Evolutionary conservation across 2,888 invertebrate genomes (phyloP), one percentile per base, ranked within the genome.

Genomic region (Copidosoma aretas): DNA sequence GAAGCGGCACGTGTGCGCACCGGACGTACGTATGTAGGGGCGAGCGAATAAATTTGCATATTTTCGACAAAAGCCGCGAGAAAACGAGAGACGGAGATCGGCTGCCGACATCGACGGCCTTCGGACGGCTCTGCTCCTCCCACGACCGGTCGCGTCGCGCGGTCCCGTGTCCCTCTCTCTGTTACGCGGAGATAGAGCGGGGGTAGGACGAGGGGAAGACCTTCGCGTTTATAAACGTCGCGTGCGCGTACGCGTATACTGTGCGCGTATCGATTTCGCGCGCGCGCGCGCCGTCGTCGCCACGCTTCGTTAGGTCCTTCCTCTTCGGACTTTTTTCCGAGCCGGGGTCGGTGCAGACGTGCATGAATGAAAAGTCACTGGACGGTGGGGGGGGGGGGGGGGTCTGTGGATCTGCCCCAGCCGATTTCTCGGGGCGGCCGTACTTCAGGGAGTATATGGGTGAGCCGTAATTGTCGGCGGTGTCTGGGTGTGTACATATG

Each of bases 41-140:
- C 75, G 76, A 76, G 72, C 75, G 79, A 79, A 80, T 80, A 80
- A 78, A 78, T 80, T 80, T 78, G 76, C 79, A 80, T 80, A 74
- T 76, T 71, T 73, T 75, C 75, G 76, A 79, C 78, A 79, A 78
- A 79, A 79, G 80, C 73, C 76, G 32, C 32, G 8, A 32, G 32
- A 32, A 32, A 32, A 32, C 32, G 8, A 32, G 32, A 32, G 32
- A 32, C n/a, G n/a, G 76, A 75, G 77, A 67, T 58, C 15, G 49
- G 15, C 54, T 15, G 8, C 21, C 75, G n/a, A n/a, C n/a, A n/a
- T 76, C 78, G 76, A 67, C 74, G 79, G 74, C 80, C 79, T 80
- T 80, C 79, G 74, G 61, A 60, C 69, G 32, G 8, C 58, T n/a
- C n/a, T 73, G 59, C 74, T 76, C 75, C 76, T 77, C 77, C 75